These are phyloP conservation scores for Caenorhabditis sulstoni DNA, from an alignment of 2,888 invertebrate species.

Conservation along the genomic window DNA sequence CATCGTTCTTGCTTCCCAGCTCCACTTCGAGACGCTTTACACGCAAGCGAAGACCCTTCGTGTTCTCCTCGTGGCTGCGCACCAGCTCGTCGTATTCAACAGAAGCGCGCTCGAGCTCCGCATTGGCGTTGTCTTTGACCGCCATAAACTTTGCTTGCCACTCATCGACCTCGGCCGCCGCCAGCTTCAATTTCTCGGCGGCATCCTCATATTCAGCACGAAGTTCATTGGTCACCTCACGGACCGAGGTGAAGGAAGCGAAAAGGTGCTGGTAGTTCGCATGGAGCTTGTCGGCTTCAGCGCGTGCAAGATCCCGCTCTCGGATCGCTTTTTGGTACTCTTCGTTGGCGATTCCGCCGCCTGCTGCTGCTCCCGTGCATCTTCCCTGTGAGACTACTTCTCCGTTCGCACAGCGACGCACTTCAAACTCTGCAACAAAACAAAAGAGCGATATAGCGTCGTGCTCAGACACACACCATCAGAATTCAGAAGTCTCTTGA, in stretches of 20 bases:
- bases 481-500: slow-evolving; percentile 33
- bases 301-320: slow-evolving; percentile 40
- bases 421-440: slow-evolving; percentile 53
- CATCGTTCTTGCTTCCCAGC: slow-evolving; percentile 38
- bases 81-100: slow-evolving; percentile 48
- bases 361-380: slow-evolving; percentile 6
- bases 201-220: slow-evolving; percentile 43
- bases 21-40: slow-evolving; percentile 43
- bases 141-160: slow-evolving; percentile 48
- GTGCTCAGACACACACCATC: slow-evolving; percentile 22
- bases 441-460: not conserved
- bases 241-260: slow-evolving; percentile 14
- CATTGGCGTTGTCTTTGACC: slow-evolving; percentile 44
- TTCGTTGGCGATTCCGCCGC: slow-evolving; percentile 25
- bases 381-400: slow-evolving; percentile 43
- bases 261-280: slow-evolving; percentile 36
- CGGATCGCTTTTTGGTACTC: slow-evolving; percentile 41
- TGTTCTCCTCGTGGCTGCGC: slow-evolving; percentile 40
- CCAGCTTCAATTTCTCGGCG: slow-evolving; percentile 45
- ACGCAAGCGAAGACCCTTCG: slow-evolving; percentile 40
- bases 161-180: slow-evolving; percentile 44
- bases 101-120: slow-evolving; percentile 46
- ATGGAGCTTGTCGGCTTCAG: slow-evolving; percentile 38
- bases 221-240: slow-evolving; percentile 33
- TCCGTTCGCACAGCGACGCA: slow-evolving; percentile 41